These are phyloP conservation scores for Aplochiton taeniatus DNA, from an alignment of 2,797 vertebrate genomes.

Conservation along the genomic window DNA sequence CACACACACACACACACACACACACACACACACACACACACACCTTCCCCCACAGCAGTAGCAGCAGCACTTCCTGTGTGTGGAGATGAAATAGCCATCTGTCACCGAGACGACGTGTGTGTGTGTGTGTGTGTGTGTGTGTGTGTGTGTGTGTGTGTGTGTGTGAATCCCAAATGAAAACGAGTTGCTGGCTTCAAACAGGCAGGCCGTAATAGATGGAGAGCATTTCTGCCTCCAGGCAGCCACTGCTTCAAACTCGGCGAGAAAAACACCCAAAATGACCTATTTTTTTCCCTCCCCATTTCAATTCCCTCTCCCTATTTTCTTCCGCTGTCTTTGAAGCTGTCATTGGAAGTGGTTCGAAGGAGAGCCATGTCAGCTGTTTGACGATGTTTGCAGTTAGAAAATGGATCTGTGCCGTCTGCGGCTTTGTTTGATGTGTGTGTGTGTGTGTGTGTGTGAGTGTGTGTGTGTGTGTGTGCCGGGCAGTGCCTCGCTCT, in stretches of 20 bases:
- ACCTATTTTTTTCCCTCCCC: conserved; percentile 55
- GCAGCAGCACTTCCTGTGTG: conserved; percentile 31
- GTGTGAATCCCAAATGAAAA: conserved; percentile 67
- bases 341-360: conserved; percentile 14
- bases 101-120: conserved; percentile 43
- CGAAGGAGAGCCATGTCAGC: conserved; percentile 1
- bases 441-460: conserved; percentile 2
- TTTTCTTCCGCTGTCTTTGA: conserved; percentile 3
- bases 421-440: not conserved
- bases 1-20: conserved; percentile 15
- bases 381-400: not conserved
- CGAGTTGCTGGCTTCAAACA: conserved; percentile 58
- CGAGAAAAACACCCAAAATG: conserved; percentile 39
- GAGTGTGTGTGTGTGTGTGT: not conserved
- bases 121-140: conserved; percentile 56
- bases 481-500: no score
- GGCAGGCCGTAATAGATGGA: conserved; percentile 51
- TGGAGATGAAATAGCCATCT: conserved; percentile 71
- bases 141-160: conserved; percentile 53
- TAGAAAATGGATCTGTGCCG: not conserved
- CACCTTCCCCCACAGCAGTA: conserved; percentile 28
- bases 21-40: conserved; percentile 2
- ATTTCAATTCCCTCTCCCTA: conserved; percentile 31
- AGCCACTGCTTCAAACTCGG: conserved; percentile 24
- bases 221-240: conserved; percentile 49